Evolutionary conservation across 2,888 invertebrate genomes (phyloP).

Genomic region (Pristionchus arcanus): DNA sequence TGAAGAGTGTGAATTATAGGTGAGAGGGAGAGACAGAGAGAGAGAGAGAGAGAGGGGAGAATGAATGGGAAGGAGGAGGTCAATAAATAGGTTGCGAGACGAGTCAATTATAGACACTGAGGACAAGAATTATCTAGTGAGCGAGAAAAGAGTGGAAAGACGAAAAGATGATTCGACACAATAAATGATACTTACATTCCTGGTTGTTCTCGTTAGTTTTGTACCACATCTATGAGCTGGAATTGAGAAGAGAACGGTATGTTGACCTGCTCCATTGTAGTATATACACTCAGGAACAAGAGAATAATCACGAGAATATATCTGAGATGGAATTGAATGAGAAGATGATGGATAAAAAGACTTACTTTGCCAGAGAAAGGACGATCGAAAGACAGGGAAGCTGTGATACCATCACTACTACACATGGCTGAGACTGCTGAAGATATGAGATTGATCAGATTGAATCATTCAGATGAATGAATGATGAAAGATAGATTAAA

Average conservation of each 20-base stretch:
- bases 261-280: slow-evolving; percentile 73
- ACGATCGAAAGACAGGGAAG: slow-evolving; percentile 76
- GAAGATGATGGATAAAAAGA: background rate
- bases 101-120: slow-evolving; percentile 39
- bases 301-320: slow-evolving; percentile 77
- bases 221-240: slow-evolving; percentile 79
- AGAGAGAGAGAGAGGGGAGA: background rate
- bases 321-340: slow-evolving; percentile 51
- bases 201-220: slow-evolving; percentile 68
- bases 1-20: slow-evolving; percentile 33
- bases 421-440: slow-evolving; percentile 78
- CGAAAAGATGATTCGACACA: background rate
- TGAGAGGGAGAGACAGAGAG: background rate
- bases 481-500: background rate
- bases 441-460: background rate
- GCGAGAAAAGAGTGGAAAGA: background rate
- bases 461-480: background rate
- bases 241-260: slow-evolving; percentile 77
- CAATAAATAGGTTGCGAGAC: slow-evolving; percentile 41
- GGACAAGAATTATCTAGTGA: background rate
- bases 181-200: slow-evolving; percentile 70
- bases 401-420: slow-evolving; percentile 77
- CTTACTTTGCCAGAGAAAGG: slow-evolving; percentile 73
- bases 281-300: slow-evolving; percentile 77
- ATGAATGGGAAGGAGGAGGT: slow-evolving; percentile 28